A percentile compares a stretch with the other conserved stretches of the same genome.
Evolutionary conservation across 1,140 invertebrate genomes (phyloP).

Genomic region (Druon quercuslanigerum): DNA sequence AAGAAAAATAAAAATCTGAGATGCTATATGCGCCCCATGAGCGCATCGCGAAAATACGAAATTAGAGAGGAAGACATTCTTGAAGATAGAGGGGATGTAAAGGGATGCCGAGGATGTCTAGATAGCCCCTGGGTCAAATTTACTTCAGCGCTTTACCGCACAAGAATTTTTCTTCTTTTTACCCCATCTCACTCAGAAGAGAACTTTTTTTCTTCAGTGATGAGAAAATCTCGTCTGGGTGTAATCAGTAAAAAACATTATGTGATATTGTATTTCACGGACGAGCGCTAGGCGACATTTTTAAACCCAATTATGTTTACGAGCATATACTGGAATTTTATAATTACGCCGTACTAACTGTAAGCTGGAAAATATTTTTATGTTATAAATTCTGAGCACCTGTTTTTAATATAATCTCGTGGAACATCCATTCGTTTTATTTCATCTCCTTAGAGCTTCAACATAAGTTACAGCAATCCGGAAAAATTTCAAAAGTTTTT

Average conservation of each 20-base stretch:
- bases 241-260: background rate
- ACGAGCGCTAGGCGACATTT: background rate
- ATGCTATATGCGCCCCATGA: background rate
- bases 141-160: background rate
- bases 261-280: background rate
- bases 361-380: no score
- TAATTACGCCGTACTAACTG: no score
- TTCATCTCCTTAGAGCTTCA: background rate
- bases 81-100: background rate
- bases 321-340: background rate
- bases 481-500: constrained; percentile 8
- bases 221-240: constrained; percentile 7
- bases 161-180: background rate
- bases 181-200: background rate
- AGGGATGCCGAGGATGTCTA: background rate
- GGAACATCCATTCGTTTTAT: background rate
- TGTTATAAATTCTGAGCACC: no score
- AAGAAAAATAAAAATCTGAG: background rate
- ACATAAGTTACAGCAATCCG: background rate
- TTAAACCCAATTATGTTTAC: background rate
- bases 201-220: background rate
- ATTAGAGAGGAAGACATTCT: constrained; percentile 4
- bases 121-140: constrained; percentile 5
- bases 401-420: no score
- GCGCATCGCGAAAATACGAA: background rate